These are phyloP conservation scores for Torymus auratus DNA, from an alignment of 2,888 invertebrate genomes.

Conservation along the genomic window DNA sequence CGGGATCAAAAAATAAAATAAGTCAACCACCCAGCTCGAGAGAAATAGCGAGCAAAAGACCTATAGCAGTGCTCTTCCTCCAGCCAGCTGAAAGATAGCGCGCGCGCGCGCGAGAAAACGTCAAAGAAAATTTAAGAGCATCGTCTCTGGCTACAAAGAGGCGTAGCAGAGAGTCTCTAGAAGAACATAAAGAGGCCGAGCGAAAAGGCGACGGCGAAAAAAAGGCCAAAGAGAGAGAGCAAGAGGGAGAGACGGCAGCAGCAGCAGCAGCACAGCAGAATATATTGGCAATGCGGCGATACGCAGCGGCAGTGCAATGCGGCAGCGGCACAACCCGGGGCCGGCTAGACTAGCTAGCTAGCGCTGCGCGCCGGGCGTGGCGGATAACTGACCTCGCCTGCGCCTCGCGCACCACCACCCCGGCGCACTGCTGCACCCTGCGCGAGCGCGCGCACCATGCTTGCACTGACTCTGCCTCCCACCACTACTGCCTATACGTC, in stretches of 20 bases:
- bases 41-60: background rate
- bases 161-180: background rate
- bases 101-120: conserved; percentile 6
- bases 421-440: background rate
- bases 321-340: conserved; percentile 53
- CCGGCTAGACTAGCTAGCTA: conserved; percentile 54
- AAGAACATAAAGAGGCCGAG: background rate
- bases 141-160: conserved; percentile 17
- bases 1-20: conserved; percentile 39
- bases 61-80: background rate
- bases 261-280: conserved; percentile 17
- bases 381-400: conserved; percentile 71
- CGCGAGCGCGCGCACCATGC: background rate
- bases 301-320: conserved; percentile 60
- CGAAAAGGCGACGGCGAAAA: conserved; percentile 17
- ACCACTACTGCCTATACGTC: too few species aligned
- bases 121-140: conserved; percentile 53
- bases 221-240: conserved; percentile 28
- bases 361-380: conserved; percentile 69
- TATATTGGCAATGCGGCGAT: conserved; percentile 67
- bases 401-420: conserved; percentile 42
- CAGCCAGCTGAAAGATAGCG: too few species aligned
- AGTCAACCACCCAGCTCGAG: background rate
- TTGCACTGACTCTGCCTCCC: background rate
- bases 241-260: conserved; percentile 24